A percentile compares a stretch with the other conserved stretches of the same genome.
phyloP scores from a whole-genome alignment of 2,888 invertebrate genomes.

The Agrilus biguttatus region DNA sequence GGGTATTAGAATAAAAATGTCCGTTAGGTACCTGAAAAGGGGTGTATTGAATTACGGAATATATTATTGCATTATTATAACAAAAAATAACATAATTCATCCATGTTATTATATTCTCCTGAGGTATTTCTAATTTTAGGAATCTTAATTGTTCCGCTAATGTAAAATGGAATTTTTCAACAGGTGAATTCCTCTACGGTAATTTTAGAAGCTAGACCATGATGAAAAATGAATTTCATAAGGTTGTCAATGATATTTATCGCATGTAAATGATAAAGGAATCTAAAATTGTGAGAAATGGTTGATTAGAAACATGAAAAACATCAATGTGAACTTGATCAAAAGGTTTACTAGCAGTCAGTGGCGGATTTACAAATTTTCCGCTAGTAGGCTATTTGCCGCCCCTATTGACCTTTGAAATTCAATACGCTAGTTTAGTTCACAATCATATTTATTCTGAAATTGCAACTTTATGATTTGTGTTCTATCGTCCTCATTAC shows the following conservation, averaged over 20 bases:
- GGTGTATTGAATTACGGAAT: not conserved
- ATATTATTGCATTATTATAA: constrained; percentile 5
- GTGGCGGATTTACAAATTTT: no score
- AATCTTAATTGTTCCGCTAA: constrained; percentile 2
- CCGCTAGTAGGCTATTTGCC: no score
- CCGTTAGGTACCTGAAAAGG: constrained; percentile 4
- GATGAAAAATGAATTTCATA: constrained; percentile 6
- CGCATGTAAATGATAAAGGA: not conserved
- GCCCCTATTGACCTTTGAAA: no score
- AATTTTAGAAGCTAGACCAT: constrained; percentile 5
- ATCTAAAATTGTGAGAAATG: no score
- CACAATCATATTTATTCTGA: no score
- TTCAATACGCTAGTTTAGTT: no score
- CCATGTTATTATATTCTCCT: not conserved
- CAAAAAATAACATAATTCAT: constrained; percentile 4
- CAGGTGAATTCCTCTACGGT: constrained; percentile 6
- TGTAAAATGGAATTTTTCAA: constrained; percentile 5
- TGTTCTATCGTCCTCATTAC: no score
- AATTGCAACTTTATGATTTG: no score
- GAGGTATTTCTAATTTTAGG: constrained; percentile 2
- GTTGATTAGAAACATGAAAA: no score
- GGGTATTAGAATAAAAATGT: not conserved
- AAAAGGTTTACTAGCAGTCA: no score
- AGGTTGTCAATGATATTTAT: constrained; percentile 6
- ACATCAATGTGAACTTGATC: no score